Percentiles rank a stretch among this genome's conserved stretches.
Evolutionary conservation across 1,140 invertebrate species (phyloP).

Genomic region (Leptopilina boulardi): DNA sequence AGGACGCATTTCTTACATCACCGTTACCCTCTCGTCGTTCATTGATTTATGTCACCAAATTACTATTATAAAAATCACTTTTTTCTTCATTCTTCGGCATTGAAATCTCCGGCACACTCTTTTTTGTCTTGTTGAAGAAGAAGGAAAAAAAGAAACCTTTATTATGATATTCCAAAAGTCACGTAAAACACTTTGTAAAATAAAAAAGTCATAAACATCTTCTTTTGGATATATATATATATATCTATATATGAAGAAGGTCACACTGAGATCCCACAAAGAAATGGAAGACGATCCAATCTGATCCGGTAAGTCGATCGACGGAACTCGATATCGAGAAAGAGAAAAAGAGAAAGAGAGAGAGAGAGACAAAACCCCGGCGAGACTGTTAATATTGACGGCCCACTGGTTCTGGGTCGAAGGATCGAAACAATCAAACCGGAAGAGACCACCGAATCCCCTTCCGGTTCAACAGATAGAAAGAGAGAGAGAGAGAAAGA

Average conservation of each 20-base stretch:
- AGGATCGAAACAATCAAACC: slow-evolving; percentile 53
- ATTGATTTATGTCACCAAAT: slow-evolving; percentile 67
- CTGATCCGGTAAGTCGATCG: slow-evolving; percentile 37
- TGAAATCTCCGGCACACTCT: slow-evolving; percentile 5
- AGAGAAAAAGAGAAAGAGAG: too few relatives aligned
- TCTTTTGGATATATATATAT: too few relatives aligned
- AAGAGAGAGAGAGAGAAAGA: too few relatives aligned
- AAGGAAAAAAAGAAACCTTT: background rate
- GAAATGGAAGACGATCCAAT: slow-evolving; percentile 27
- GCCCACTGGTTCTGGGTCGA: slow-evolving; percentile 14
- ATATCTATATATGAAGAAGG: too few relatives aligned
- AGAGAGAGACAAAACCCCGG: background rate
- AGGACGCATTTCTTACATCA: slow-evolving; percentile 76
- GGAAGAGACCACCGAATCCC: slow-evolving; percentile 38
- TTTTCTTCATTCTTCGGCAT: background rate
- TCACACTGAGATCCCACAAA: slow-evolving; percentile 12
- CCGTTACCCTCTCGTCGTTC: slow-evolving; percentile 68
- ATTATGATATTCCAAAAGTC: slow-evolving; percentile 1
- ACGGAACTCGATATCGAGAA: slow-evolving; percentile 46
- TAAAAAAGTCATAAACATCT: background rate
- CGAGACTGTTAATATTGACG: slow-evolving; percentile 12
- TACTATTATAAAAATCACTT: too few relatives aligned
- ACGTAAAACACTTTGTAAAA: background rate
- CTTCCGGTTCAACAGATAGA: slow-evolving; percentile 9
- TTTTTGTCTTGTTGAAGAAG: background rate